Percentiles rank a stretch among this genome's conserved stretches.
Conservation (phyloP, 92 coral and sea anemone genomes). For the Phenganax marumi region DNA sequence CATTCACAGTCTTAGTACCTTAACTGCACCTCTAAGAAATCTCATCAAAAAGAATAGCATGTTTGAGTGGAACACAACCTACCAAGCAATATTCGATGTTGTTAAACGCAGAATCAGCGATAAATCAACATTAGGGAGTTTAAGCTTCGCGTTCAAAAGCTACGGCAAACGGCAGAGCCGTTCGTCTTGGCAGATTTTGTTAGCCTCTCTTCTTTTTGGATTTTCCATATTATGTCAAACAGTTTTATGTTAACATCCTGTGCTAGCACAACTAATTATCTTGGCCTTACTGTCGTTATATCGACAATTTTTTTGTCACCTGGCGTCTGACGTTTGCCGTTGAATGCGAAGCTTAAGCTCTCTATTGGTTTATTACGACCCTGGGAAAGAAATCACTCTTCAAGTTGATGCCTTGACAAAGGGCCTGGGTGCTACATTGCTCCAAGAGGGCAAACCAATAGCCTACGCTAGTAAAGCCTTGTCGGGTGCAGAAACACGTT, state of each 20-base stretch:
- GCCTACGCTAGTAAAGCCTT: slow-evolving; percentile 57
- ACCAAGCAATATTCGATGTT: slow-evolving; percentile 52
- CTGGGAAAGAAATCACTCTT: slow-evolving; percentile 41
- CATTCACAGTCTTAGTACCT: slow-evolving; percentile 1
- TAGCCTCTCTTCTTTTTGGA: too few relatives aligned
- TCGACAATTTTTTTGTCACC: too few relatives aligned
- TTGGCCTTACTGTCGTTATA: too few relatives aligned
- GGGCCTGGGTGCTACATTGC: slow-evolving; percentile 52
- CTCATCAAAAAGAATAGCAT: slow-evolving; percentile 20
- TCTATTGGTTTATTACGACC: slow-evolving; percentile 49
- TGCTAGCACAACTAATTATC: too few relatives aligned
- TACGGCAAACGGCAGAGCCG: too few relatives aligned
- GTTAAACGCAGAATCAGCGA: slow-evolving; percentile 50
- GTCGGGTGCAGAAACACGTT: slow-evolving; percentile 47
- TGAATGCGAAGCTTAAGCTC: too few relatives aligned
- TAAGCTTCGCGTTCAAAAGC: too few relatives aligned
- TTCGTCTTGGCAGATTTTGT: too few relatives aligned
- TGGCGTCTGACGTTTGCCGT: too few relatives aligned
- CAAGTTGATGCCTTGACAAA: slow-evolving; percentile 53
- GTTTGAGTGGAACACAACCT: slow-evolving; percentile 43
- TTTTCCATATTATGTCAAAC: too few relatives aligned
- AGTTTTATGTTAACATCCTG: too few relatives aligned
- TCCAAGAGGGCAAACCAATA: slow-evolving; percentile 55
- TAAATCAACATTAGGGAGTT: slow-evolving; percentile 50
- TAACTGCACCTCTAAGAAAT: slow-evolving; percentile 18